Conservation (phyloP, 2,797 vertebrate species). For the Halcyon chelicuti region DNA sequence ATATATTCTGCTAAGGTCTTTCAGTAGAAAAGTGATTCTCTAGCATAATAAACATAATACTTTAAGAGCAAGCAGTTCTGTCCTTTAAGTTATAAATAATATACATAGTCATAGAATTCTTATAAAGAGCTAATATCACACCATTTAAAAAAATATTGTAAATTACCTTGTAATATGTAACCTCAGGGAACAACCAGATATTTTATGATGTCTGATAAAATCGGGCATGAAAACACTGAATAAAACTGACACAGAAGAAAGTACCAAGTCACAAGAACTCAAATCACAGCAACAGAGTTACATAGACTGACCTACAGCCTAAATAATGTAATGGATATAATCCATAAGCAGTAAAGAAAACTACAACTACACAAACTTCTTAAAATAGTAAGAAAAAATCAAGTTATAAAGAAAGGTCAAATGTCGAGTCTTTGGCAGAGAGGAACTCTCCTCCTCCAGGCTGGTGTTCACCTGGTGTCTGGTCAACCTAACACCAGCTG, state of each 20-base stretch:
- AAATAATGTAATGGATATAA: not conserved
- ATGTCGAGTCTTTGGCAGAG: not conserved
- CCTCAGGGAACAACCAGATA: not conserved
- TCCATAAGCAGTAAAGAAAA: not conserved
- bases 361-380: not conserved
- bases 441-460: not conserved
- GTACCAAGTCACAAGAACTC: not conserved
- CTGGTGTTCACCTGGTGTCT: not conserved
- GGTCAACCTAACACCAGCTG: not conserved
- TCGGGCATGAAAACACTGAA: not conserved
- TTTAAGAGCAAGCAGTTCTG: not conserved
- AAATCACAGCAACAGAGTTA: not conserved
- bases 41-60: not conserved
- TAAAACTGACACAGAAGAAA: conserved; percentile 2
- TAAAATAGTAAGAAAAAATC: not conserved
- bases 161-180: not conserved
- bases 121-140: not conserved
- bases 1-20: not conserved
- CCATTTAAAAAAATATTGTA: not conserved
- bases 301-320: not conserved
- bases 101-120: not conserved
- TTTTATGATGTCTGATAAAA: not conserved
- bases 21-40: not conserved
- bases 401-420: not conserved
- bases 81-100: not conserved